Evolutionary conservation across 2,888 invertebrate genomes (phyloP), one percentile per base, ranked within the genome.

Genomic region (Melanchra persicariae): DNA sequence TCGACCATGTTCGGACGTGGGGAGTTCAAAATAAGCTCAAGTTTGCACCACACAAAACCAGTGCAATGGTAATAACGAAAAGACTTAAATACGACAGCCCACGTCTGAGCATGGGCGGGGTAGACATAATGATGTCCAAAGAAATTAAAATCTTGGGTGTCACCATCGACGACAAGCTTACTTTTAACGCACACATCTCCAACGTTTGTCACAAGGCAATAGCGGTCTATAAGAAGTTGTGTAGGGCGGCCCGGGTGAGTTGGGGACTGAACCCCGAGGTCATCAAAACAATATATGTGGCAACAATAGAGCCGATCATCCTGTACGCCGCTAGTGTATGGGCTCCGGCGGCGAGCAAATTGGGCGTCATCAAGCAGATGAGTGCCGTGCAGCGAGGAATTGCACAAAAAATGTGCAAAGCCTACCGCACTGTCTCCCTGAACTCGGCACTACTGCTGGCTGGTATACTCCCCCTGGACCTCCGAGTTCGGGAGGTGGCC

Each of bases 181-280:
- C 58, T 0, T 43, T 59, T 4, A 59, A 59, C 4, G 7, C 19
- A 0, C 59, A 59, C 12, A 12, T 59, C 6, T 9, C 40, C 0
- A 9, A 17, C 1, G 43, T 45, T 0, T 59, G 59, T 10, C 4
- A 7, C 0, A 60, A n/a, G 4, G 59, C 59, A 0, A 45, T 60
- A 2, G n/a, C 2, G 0, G 2, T 60, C 0, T 6, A 43, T 15
- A 60, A 45, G 15, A 19, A 45, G 8, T 7, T 60, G 19, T 19
- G 7, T 3, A 59, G 19, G 22, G 59, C 59, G 0, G 59, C 59
- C 7, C 24, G 10, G 1, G 15, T 45, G 1, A 64, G 57, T 5
- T 70, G 70, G 73, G 73, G 72, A 0, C 15, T 73, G 0, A 22
- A 62, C 17, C 63, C 63, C 0, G 72, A 68, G 1, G 47, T 74